Base-by-base conservation (phyloP, 2,797 vertebrate genomes). In the Aeoliscus strigatus region DNA sequence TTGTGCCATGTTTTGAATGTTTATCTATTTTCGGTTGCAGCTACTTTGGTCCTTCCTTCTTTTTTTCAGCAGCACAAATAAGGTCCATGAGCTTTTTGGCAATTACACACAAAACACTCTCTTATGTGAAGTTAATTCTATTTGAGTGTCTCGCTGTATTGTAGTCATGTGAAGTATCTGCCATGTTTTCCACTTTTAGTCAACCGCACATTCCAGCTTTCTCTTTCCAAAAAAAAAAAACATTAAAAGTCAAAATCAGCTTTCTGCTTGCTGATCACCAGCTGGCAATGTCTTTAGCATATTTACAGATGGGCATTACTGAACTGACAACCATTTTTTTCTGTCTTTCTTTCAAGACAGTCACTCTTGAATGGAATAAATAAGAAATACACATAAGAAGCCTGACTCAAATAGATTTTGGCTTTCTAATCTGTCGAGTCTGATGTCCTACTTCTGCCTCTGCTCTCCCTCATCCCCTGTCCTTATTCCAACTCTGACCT, bases 401-500 rank as follows among this genome's bases (percentile, higher is more conserved):
- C 33, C 29, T 35, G 28, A 49, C 11, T 12, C 2, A 14, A 28
- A 30, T 35, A 8, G 4, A 32, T 32, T 48, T 44, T 33, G 3
- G 4, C 39, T 21, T 47, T 27, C 36, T 21, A 37, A 62, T 60
- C 48, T 39, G 12, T 24, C 51, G 16, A 6, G 17, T 24, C 17
- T 35, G 34, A 47, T 47, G 48, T 39, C 39, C 27, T 48, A 34
- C 30, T 43, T 52, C 42, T 36, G 36, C 25, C 29, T 39, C 6
- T 4, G 5, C 27, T 21, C 38, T 25, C 11, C 21, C 30, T 33
- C 24, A 23, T 39, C 24, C 13, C 18, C 21, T 14, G 27, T 58
- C 58, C 16, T 70, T 37, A 27, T 53, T 51, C 42, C 15, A 28
- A 1, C 50, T 52, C 50, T 71, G 73, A 41, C 61, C 69, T 73